These are phyloP conservation scores for Pogonophryne albipinna DNA, from an alignment of 2,797 vertebrate species.

Conservation along the genomic window DNA sequence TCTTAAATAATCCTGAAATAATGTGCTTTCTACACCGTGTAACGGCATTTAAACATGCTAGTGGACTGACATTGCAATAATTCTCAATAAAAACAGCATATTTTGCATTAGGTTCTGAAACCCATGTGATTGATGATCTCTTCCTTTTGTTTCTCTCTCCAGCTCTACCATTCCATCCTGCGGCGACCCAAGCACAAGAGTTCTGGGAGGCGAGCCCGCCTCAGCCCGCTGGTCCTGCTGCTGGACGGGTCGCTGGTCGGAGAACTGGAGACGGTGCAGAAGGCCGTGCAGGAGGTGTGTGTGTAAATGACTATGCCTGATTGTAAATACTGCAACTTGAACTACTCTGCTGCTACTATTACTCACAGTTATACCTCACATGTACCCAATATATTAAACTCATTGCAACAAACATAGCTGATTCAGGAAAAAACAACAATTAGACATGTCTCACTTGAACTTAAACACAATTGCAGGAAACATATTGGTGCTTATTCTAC, in stretches of 20 bases:
- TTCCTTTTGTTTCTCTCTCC: constrained; percentile 30
- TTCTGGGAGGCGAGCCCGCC: constrained; percentile 80
- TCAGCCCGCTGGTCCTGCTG: constrained; percentile 90
- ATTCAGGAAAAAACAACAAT: too few relatives aligned
- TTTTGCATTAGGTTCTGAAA: neutral
- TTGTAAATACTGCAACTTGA: neutral
- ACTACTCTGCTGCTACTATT: neutral
- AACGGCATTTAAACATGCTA: neutral
- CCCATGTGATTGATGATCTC: neutral
- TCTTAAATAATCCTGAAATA: too few relatives aligned
- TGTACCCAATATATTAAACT: neutral
- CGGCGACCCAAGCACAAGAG: constrained; percentile 74
- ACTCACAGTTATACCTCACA: neutral
- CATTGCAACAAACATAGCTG: neutral
- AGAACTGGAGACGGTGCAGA: constrained; percentile 92
- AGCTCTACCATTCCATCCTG: constrained; percentile 89
- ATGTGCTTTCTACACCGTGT: neutral
- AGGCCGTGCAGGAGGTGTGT: constrained; percentile 89
- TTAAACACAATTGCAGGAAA: neutral
- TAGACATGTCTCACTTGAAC: neutral
- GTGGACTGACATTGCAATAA: neutral
- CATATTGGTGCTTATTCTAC: too few relatives aligned
- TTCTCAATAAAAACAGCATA: neutral
- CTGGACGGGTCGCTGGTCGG: constrained; percentile 91
- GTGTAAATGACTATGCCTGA: neutral